These are phyloP conservation scores for Agriopis aurantiaria DNA, from an alignment of 2,888 invertebrate species.

Conservation along the genomic window DNA sequence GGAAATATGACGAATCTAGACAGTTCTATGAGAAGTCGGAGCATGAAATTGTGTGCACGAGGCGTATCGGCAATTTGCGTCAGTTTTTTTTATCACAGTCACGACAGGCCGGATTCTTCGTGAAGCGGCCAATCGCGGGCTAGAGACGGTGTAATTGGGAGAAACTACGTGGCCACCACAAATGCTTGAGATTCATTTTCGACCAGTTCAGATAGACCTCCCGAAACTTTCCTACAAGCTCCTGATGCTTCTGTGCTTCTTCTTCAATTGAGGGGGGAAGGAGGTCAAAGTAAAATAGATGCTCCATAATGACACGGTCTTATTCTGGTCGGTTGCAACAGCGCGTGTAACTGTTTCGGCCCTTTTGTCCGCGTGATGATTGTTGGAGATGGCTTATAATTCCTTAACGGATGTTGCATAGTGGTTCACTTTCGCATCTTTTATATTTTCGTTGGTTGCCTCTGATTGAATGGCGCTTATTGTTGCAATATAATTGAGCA, in stretches of 20 bases:
- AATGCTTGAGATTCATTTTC: conserved; percentile 75
- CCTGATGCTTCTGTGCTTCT: conserved; percentile 41
- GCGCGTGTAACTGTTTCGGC: conserved; percentile 73
- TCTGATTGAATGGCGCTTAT: conserved; percentile 21
- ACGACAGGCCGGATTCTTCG: conserved; percentile 84
- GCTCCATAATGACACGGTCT: conserved; percentile 74
- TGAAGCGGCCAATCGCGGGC: conserved; percentile 78
- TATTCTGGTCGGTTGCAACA: conserved; percentile 67
- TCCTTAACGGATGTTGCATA: conserved; percentile 60
- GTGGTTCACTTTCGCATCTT: conserved; percentile 62
- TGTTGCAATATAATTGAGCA: conserved; percentile 24
- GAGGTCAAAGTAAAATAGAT: conserved; percentile 63
- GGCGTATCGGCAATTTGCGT: conserved; percentile 86
- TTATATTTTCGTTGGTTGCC: conserved; percentile 49
- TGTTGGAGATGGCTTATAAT: conserved; percentile 73
- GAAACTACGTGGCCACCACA: conserved; percentile 82
- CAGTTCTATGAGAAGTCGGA: conserved; percentile 74
- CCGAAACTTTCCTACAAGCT: conserved; percentile 59
- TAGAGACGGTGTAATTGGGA: conserved; percentile 84
- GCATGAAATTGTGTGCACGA: conserved; percentile 86
- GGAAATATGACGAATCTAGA: conserved; percentile 82
- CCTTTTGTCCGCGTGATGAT: conserved; percentile 77
- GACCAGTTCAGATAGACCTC: conserved; percentile 67
- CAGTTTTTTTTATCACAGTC: conserved; percentile 84
- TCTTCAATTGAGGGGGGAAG: conserved; percentile 51